These are phyloP conservation scores for Pterois miles DNA, from an alignment of 2,797 vertebrate species.

Conservation along the genomic window DNA sequence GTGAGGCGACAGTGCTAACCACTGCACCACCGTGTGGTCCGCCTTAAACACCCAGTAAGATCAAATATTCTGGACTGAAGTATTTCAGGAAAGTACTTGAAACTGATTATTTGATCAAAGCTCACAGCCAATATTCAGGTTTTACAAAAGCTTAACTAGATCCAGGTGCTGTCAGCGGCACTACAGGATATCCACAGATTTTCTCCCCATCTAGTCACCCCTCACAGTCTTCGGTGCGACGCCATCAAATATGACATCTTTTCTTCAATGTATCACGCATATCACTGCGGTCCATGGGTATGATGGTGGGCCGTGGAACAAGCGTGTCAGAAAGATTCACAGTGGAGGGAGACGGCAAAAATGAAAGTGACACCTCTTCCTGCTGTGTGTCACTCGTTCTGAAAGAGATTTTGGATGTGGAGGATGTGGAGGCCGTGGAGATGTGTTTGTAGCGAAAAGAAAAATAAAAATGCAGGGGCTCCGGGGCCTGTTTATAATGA, in stretches of 20 bases:
- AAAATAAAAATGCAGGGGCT: conserved; percentile 21
- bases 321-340: conserved; percentile 58
- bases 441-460: conserved; percentile 10
- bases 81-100: neutral
- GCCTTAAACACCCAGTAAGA: too few species aligned
- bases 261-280: conserved; percentile 31
- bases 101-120: conserved; percentile 12
- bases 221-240: neutral
- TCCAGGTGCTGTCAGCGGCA: neutral
- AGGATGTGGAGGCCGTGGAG: conserved; percentile 47
- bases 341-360: conserved; percentile 42
- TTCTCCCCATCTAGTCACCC: conserved; percentile 5
- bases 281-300: conserved; percentile 22
- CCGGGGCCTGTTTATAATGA: conserved; percentile 67
- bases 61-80: neutral
- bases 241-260: conserved; percentile 47
- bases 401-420: conserved; percentile 46
- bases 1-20: too few species aligned
- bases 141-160: conserved; percentile 8
- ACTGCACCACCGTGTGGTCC: too few species aligned
- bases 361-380: conserved; percentile 67
- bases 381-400: conserved; percentile 62
- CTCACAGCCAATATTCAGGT: neutral
- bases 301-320: conserved; percentile 39
- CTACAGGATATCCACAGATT: neutral